Conservation (phyloP, 2,797 vertebrate genomes). For the Eleutherodactylus coqui region DNA sequence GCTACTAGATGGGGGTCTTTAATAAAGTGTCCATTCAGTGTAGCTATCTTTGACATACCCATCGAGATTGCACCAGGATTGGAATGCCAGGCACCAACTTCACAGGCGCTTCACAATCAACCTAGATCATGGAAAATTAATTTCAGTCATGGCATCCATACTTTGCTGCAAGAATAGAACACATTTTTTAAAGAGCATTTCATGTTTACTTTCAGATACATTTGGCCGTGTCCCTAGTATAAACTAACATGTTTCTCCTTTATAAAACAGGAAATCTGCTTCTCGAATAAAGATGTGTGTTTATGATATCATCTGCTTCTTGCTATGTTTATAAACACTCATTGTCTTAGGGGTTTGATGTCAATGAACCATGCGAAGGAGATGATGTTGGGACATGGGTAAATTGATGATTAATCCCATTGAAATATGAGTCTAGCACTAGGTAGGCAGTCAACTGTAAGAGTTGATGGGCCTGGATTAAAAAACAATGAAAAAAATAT, state of each 20-base stretch:
- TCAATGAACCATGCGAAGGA: conserved; percentile 27
- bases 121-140: conserved; percentile 29
- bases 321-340: conserved; percentile 55
- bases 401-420: not conserved
- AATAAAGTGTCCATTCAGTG: too few relatives aligned
- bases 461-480: not conserved
- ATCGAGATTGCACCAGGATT: not conserved
- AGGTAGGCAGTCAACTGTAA: not conserved
- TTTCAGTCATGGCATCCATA: conserved; percentile 29
- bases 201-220: conserved; percentile 62
- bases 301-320: conserved; percentile 57
- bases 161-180: conserved; percentile 22
- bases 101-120: not conserved
- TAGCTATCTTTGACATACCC: not conserved
- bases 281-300: conserved; percentile 57
- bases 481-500: not conserved
- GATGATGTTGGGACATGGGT: not conserved
- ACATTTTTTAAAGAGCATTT: conserved; percentile 32
- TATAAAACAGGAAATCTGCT: conserved; percentile 63
- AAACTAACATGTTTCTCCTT: conserved; percentile 59
- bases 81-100: not conserved
- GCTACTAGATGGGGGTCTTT: too few relatives aligned
- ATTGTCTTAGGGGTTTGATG: conserved; percentile 36
- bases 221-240: conserved; percentile 59
- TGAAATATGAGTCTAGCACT: not conserved